phyloP scores from a whole-genome alignment of 2,797 vertebrate genomes.

The Rhodeus uyekii region DNA sequence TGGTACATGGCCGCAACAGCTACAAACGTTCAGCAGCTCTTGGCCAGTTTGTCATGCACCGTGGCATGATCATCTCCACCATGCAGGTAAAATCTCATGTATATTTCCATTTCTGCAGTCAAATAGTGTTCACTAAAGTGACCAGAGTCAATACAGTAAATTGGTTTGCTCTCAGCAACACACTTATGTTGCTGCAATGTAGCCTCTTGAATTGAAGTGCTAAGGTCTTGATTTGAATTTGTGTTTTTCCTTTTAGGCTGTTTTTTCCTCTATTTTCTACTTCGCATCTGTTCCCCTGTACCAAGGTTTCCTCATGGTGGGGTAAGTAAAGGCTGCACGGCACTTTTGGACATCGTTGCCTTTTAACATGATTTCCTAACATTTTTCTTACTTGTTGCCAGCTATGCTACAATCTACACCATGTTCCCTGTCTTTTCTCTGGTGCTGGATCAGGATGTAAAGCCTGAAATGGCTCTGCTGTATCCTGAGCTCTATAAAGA shows the following conservation, averaged over 20 bases:
- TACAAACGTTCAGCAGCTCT: conserved; percentile 97
- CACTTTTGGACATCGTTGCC: neutral
- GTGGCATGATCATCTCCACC: conserved; percentile 97
- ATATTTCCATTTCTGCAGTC: neutral
- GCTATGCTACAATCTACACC: conserved; percentile 97
- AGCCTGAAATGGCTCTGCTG: conserved; percentile 93
- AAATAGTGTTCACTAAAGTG: neutral
- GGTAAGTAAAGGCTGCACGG: conserved; percentile 76
- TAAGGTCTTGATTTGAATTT: conserved; percentile 10
- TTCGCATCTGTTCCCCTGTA: conserved; percentile 97
- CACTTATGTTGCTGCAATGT: neutral
- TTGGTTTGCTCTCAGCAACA: neutral
- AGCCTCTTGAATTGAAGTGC: conserved; percentile 14
- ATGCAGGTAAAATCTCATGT: conserved; percentile 85
- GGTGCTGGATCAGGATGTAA: conserved; percentile 97
- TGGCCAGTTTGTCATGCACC: conserved; percentile 98
- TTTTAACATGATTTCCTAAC: neutral
- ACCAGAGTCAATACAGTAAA: neutral
- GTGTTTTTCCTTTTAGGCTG: conserved; percentile 78
- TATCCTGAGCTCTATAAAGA: conserved; percentile 99
- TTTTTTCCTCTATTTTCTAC: conserved; percentile 97
- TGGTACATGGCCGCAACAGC: conserved; percentile 98
- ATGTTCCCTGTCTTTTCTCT: conserved; percentile 99
- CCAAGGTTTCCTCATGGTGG: conserved; percentile 99
- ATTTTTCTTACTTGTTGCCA: conserved; percentile 57